Base-by-base conservation (phyloP, 2,797 vertebrate species). In the Nothura maculosa region DNA sequence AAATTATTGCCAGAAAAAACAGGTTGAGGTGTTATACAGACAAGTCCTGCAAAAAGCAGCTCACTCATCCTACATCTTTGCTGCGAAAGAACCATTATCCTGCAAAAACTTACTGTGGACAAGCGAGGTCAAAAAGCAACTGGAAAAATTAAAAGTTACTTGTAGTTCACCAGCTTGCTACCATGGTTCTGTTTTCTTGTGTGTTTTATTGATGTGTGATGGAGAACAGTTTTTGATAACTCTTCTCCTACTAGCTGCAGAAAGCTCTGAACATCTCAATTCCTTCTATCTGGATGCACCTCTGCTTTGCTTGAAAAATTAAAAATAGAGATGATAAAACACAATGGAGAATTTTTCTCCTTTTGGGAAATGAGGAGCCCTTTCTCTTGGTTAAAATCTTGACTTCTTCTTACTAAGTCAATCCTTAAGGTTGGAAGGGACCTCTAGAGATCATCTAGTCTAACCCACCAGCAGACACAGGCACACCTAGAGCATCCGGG, bases 91-190 rank as follows among this genome's bases (percentile, higher is more conserved):
- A 60, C 34, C 5, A 11, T 17, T 4, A 67, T 21, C 85, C 69
- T 45, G 70, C 40, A 90, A 67, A 40, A 92, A 72, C 64, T 80
- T 19, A 2, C 70, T 24, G 2, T n/a, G 28, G 63, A 58, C 1
- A 10, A 50, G 48, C 4, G 34, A 87, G 52, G 55, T 54, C 47
- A 27, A 43, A 92, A 82, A 75, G n/a, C 6, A 60, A 79, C 52
- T 74, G 25, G 32, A 45, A 57, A 57, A 55, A 91, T 67, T 85
- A 30, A 60, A 92, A 38, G 47, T 67, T 80, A 68, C 64, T 80
- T 90, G 85, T 8, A 89, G 90, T 62, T 85, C 88, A 18, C 27
- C 88, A 75, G 42, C 85, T 78, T 63, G 75, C 76, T 61, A 43
- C 60, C 86, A 48, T 40, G 64, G 58, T 91, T 73, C 90, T 22